A percentile compares a stretch with the other conserved stretches of the same genome.
phyloP scores from a whole-genome alignment of 2,797 vertebrate species.

The Crocidura indochinensis region DNA sequence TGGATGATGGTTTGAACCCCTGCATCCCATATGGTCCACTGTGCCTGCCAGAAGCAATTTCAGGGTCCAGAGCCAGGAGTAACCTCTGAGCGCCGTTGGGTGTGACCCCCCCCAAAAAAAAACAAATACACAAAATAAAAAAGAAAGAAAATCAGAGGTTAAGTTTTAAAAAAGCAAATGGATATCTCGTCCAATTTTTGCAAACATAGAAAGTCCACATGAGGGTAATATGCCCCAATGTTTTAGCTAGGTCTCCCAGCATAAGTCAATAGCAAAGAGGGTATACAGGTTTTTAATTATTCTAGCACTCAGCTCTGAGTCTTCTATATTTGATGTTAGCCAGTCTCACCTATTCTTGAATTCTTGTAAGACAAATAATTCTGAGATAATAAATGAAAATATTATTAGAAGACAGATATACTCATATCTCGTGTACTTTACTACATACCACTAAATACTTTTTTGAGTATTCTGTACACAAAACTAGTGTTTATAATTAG shows the following conservation, averaged over 20 bases:
- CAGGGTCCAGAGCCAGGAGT: too few relatives aligned
- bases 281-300: neutral
- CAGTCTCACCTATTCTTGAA: neutral
- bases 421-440: slow-evolving; percentile 11
- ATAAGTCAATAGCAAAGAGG: neutral
- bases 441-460: neutral
- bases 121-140: too few relatives aligned
- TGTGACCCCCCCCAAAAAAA: too few relatives aligned
- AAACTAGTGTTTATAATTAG: neutral
- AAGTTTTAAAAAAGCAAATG: neutral
- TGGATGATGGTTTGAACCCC: too few relatives aligned
- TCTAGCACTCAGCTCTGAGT: neutral
- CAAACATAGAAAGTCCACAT: neutral
- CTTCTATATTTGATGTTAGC: neutral
- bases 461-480: neutral
- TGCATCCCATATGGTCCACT: too few relatives aligned
- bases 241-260: neutral
- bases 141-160: neutral
- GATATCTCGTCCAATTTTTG: neutral
- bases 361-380: neutral
- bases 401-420: slow-evolving; percentile 15
- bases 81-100: too few relatives aligned
- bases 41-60: too few relatives aligned
- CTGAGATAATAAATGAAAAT: slow-evolving; percentile 5
- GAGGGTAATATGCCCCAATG: neutral